phyloP scores from a whole-genome alignment of 2,113 vertebrate genomes.

The Brienomyrus longianalis region DNA sequence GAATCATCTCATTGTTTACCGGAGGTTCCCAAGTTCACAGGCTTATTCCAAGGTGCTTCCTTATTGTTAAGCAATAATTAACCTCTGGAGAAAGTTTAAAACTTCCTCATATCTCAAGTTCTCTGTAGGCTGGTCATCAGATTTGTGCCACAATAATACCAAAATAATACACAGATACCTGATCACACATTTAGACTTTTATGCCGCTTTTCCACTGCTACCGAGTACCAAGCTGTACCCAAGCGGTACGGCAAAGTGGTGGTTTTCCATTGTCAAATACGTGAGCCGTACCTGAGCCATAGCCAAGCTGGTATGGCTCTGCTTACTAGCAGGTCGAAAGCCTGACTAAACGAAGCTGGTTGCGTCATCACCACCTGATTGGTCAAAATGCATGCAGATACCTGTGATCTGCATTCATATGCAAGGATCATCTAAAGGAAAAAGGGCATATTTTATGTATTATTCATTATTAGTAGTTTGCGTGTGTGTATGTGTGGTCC shows the following conservation, averaged over 20 bases:
- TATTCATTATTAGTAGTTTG: background rate
- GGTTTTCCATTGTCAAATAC: too few species aligned
- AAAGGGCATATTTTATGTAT: background rate
- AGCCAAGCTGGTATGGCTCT: too few species aligned
- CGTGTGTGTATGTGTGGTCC: too few species aligned
- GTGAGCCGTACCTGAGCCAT: too few species aligned
- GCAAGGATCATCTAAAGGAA: too few species aligned
- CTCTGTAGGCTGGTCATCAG: background rate
- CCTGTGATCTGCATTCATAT: too few species aligned
- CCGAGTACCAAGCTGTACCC: background rate
- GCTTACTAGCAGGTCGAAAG: too few species aligned
- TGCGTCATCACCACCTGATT: too few species aligned
- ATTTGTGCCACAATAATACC: background rate
- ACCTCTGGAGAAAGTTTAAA: background rate
- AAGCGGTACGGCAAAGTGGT: too few species aligned
- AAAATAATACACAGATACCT: background rate
- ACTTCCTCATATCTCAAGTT: background rate
- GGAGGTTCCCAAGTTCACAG: background rate
- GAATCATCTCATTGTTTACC: background rate
- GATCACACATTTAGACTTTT: background rate
- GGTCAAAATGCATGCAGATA: too few species aligned
- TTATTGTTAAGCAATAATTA: conserved; percentile 12
- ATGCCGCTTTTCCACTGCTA: background rate
- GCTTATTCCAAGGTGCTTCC: background rate
- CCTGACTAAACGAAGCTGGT: too few species aligned